Percentiles rank a stretch among this genome's conserved stretches.
Conservation (phyloP, 23 tunicate genomes). For the Ascidia mentula region DNA sequence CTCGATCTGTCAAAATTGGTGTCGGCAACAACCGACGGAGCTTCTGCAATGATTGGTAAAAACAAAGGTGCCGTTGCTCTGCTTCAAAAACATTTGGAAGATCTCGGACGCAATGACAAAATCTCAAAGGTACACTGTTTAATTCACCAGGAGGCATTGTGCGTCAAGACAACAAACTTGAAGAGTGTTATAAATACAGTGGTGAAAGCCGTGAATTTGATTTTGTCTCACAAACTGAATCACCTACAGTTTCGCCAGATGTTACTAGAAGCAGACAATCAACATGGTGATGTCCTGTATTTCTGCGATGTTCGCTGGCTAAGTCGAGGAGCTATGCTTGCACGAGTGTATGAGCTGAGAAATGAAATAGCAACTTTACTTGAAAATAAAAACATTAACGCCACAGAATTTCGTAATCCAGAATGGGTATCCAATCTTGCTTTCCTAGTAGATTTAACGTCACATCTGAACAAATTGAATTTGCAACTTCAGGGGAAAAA, state of each 20-base stretch:
- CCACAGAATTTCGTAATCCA: slow-evolving; percentile 55
- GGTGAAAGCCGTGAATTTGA: slow-evolving; percentile 34
- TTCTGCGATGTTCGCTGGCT: slow-evolving; percentile 73
- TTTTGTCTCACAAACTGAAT: slow-evolving; percentile 48
- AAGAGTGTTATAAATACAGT: slow-evolving; percentile 30
- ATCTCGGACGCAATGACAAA: slow-evolving; percentile 24
- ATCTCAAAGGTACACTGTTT: slow-evolving; percentile 35
- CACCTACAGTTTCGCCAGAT: slow-evolving; percentile 56
- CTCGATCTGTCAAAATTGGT: slow-evolving; percentile 44
- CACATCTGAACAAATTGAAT: slow-evolving; percentile 52
- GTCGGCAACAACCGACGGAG: slow-evolving; percentile 49
- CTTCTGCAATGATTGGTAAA: slow-evolving; percentile 45
- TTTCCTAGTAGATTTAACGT: slow-evolving; percentile 57
- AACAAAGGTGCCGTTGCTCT: slow-evolving; percentile 56
- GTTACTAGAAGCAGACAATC: slow-evolving; percentile 49
- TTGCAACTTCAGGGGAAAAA: slow-evolving; percentile 55
- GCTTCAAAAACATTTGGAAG: slow-evolving; percentile 57
- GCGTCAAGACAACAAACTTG: slow-evolving; percentile 30
- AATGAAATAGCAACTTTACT: slow-evolving; percentile 30
- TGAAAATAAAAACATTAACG: slow-evolving; percentile 24
- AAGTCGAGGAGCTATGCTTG: slow-evolving; percentile 63
- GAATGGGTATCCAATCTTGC: slow-evolving; percentile 68
- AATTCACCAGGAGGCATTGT: slow-evolving; percentile 68
- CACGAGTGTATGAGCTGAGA: slow-evolving; percentile 27
- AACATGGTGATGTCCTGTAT: slow-evolving; percentile 47